These are phyloP conservation scores for Dermolepida albohirtum DNA, from an alignment of 2,888 invertebrate species.

Conservation along the genomic window DNA sequence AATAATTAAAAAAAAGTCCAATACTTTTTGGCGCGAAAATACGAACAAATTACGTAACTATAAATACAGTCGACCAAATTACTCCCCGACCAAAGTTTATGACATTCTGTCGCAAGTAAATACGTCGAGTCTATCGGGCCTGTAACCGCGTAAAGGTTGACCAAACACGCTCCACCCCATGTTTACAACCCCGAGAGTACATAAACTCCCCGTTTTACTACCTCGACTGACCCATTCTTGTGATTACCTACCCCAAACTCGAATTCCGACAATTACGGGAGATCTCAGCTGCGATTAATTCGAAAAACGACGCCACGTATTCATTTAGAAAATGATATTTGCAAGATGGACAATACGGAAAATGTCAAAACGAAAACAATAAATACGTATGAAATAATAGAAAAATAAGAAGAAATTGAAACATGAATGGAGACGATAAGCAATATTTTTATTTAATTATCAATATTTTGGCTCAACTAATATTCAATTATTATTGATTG, in stretches of 20 bases:
- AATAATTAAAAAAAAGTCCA: not conserved
- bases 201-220: conserved; percentile 55
- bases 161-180: conserved; percentile 54
- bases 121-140: conserved; percentile 46
- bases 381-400: too few relatives aligned
- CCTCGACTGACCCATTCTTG: conserved; percentile 44
- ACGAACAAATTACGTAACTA: conserved; percentile 7
- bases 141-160: conserved; percentile 54
- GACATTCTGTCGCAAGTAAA: conserved; percentile 50
- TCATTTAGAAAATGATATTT: too few relatives aligned
- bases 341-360: too few relatives aligned
- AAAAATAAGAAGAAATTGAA: too few relatives aligned
- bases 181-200: conserved; percentile 54
- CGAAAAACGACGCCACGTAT: too few relatives aligned
- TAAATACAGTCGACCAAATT: conserved; percentile 20
- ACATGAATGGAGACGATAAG: too few relatives aligned
- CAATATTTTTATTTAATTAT: too few relatives aligned
- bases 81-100: conserved; percentile 46
- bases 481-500: too few relatives aligned
- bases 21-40: not conserved
- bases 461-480: too few relatives aligned
- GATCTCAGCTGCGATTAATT: too few relatives aligned
- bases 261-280: conserved; percentile 12
- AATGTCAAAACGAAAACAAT: too few relatives aligned
- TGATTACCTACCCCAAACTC: conserved; percentile 13